Evolutionary conservation across 2,888 invertebrate genomes (phyloP).

Genomic region (Ectemnius lituratus): DNA sequence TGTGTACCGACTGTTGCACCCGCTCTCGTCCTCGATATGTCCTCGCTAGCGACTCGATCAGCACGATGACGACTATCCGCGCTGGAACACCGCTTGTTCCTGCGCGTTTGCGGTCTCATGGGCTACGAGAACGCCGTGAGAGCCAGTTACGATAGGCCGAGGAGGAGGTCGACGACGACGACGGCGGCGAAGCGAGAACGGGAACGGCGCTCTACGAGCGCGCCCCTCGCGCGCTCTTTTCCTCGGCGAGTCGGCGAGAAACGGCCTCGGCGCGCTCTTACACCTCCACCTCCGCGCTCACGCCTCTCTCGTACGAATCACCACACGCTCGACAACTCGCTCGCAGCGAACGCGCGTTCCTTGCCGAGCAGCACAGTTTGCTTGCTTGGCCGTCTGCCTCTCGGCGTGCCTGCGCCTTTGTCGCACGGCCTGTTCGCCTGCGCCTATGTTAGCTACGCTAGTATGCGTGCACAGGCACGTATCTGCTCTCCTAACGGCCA

Average conservation of each 20-base stretch:
- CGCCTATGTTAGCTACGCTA: constrained; percentile 22
- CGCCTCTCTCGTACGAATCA: constrained; percentile 35
- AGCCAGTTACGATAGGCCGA: background rate
- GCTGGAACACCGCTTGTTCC: constrained; percentile 33
- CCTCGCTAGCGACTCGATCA: background rate
- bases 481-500: constrained; percentile 5
- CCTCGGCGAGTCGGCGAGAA: constrained; percentile 25
- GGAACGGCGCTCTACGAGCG: constrained; percentile 25
- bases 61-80: constrained; percentile 21
- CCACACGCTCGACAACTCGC: constrained; percentile 40
- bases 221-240: constrained; percentile 22
- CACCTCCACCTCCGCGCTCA: constrained; percentile 34
- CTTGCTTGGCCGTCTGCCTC: constrained; percentile 12
- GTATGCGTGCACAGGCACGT: constrained; percentile 39
- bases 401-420: constrained; percentile 27
- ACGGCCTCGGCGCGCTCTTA: constrained; percentile 46
- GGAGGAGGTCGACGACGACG: constrained; percentile 11
- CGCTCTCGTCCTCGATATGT: constrained; percentile 18
- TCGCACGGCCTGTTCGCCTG: constrained; percentile 22
- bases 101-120: constrained; percentile 49
- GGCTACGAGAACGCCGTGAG: constrained; percentile 31
- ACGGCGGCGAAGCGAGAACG: constrained; percentile 8
- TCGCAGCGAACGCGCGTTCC: constrained; percentile 40
- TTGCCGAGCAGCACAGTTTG: constrained; percentile 32
- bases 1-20: constrained; percentile 29